A percentile compares a stretch with the other conserved stretches of the same genome.
Conservation (phyloP, 2,888 invertebrate genomes). For the Erebia aethiops region DNA sequence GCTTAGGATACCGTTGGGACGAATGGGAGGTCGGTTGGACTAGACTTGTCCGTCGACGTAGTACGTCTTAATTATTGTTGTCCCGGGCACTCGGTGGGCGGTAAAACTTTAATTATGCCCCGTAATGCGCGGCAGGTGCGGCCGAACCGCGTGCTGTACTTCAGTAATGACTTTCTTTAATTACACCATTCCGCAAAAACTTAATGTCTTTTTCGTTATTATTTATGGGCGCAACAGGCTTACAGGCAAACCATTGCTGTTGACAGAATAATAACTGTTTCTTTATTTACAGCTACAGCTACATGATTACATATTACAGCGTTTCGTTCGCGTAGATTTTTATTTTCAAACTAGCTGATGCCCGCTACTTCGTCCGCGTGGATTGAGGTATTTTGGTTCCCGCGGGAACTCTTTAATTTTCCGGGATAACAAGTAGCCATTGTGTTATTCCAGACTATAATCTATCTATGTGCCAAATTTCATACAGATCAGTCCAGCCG, state of each 20-base stretch:
- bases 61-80: constrained; percentile 54
- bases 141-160: constrained; percentile 40
- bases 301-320: too few relatives aligned
- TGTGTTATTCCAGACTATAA: too few relatives aligned
- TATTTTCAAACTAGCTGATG: too few relatives aligned
- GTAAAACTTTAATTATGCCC: constrained; percentile 66
- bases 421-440: too few relatives aligned
- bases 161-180: constrained; percentile 11
- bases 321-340: too few relatives aligned
- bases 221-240: constrained; percentile 1
- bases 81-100: constrained; percentile 15
- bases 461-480: too few relatives aligned
- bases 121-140: constrained; percentile 50
- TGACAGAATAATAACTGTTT: neutral
- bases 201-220: constrained; percentile 11
- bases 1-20: too few relatives aligned
- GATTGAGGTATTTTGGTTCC: too few relatives aligned
- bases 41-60: constrained; percentile 42
- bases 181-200: neutral
- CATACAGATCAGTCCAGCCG: too few relatives aligned
- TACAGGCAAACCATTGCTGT: neutral
- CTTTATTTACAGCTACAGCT: too few relatives aligned
- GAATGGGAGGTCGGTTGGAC: neutral
- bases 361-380: too few relatives aligned
- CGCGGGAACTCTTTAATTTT: too few relatives aligned